These are phyloP conservation scores for Arnoldichthys spilopterus DNA, from an alignment of 2,797 vertebrate genomes.

Conservation along the genomic window DNA sequence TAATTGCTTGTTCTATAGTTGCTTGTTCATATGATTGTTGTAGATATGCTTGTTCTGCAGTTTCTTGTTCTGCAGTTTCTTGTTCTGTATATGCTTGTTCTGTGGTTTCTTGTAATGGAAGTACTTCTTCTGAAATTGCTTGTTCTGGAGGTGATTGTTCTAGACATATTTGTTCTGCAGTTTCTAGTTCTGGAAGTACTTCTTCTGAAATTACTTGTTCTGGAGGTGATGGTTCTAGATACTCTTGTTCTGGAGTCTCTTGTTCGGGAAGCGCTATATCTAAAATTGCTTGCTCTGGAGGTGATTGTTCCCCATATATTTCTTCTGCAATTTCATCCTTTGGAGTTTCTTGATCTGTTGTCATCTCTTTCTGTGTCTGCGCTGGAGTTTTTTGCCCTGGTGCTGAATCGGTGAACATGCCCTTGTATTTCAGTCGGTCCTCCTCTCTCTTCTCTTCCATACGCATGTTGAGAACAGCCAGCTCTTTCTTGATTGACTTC, in stretches of 20 bases:
- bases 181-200: not conserved
- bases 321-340: not conserved
- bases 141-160: not conserved
- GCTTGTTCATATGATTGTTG: not conserved
- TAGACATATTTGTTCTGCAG: not conserved
- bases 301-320: too few species aligned
- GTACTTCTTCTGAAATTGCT: not conserved
- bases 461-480: slow-evolving; percentile 80
- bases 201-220: not conserved
- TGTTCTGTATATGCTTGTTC: not conserved
- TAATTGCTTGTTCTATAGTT: not conserved
- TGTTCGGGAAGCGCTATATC: not conserved
- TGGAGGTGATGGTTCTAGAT: not conserved
- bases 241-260: not conserved
- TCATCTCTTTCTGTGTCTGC: slow-evolving; percentile 10
- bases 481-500: slow-evolving; percentile 79
- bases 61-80: not conserved
- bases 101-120: not conserved
- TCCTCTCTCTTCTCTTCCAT: slow-evolving; percentile 86
- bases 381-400: slow-evolving; percentile 3
- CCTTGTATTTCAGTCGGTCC: slow-evolving; percentile 81
- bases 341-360: not conserved
- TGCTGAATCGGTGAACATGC: slow-evolving; percentile 73
- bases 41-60: not conserved
- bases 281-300: not conserved